Conservation (phyloP, 2,888 invertebrate genomes). For the Oegoconia quadripuncta region DNA sequence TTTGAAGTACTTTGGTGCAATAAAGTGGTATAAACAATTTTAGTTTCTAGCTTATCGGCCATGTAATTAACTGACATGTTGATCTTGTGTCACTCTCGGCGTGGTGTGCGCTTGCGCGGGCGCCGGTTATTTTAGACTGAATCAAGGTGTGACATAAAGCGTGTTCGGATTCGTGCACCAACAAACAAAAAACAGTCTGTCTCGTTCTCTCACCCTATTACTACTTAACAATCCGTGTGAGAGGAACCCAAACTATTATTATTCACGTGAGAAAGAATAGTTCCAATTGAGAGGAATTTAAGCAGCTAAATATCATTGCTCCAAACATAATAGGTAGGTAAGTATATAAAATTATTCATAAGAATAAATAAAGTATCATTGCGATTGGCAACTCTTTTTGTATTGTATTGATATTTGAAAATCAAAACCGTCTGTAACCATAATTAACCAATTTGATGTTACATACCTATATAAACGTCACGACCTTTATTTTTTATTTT, state of each 20-base stretch:
- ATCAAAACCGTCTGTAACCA: too few relatives aligned
- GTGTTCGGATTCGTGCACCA: constrained; percentile 45
- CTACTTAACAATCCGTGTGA: constrained; percentile 4
- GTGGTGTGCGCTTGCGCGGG: constrained; percentile 61
- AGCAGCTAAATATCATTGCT: too few relatives aligned
- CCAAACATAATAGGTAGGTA: too few relatives aligned
- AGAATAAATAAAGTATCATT: too few relatives aligned
- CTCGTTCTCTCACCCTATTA: constrained; percentile 14
- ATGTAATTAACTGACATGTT: constrained; percentile 56
- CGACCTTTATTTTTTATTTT: too few relatives aligned
- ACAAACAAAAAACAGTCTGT: constrained; percentile 4
- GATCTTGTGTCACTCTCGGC: constrained; percentile 43
- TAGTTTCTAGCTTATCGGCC: constrained; percentile 65
- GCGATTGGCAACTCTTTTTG: too few relatives aligned
- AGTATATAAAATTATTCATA: too few relatives aligned
- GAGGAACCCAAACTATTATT: background rate
- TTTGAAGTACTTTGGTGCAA: constrained; percentile 36
- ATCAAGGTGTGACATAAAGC: constrained; percentile 51
- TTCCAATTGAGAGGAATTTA: too few relatives aligned
- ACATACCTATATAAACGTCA: too few relatives aligned
- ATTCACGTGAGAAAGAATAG: too few relatives aligned
- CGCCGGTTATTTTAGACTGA: constrained; percentile 75
- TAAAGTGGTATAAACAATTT: constrained; percentile 46
- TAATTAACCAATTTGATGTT: too few relatives aligned
- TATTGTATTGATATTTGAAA: too few relatives aligned